Percentiles rank a stretch among this genome's conserved stretches.
phyloP scores from a whole-genome alignment of 2,888 invertebrate genomes.

The Callimorpha dominula region DNA sequence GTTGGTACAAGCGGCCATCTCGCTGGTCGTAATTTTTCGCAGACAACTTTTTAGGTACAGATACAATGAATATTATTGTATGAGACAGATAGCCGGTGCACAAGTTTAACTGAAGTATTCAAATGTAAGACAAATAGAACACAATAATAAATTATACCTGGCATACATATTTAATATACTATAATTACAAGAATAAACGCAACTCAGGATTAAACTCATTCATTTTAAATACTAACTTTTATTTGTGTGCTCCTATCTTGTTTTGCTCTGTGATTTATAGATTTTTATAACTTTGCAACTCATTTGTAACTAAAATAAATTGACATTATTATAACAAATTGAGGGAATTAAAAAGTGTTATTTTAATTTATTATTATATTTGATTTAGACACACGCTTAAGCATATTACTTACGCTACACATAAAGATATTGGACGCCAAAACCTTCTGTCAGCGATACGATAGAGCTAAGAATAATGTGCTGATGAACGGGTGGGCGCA shows the following conservation, averaged over 20 bases:
- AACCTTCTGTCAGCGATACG: conserved; percentile 77
- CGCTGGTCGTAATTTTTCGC: too few relatives aligned
- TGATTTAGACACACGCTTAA: conserved; percentile 20
- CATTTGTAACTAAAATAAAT: too few relatives aligned
- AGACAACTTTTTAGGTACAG: too few relatives aligned
- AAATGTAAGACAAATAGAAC: neutral
- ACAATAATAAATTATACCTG: too few relatives aligned
- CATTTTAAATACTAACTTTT: too few relatives aligned
- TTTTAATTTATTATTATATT: neutral
- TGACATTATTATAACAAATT: neutral
- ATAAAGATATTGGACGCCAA: conserved; percentile 74
- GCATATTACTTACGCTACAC: conserved; percentile 38
- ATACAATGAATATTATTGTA: too few relatives aligned
- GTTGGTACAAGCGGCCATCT: neutral
- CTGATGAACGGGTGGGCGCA: conserved; percentile 59
- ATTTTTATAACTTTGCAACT: too few relatives aligned
- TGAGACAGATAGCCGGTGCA: neutral
- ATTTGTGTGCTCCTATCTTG: too few relatives aligned
- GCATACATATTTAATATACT: too few relatives aligned
- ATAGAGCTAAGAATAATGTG: conserved; percentile 74
- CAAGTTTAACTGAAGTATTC: neutral
- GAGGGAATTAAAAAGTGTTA: neutral
- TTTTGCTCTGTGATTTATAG: too few relatives aligned
- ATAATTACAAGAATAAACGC: too few relatives aligned
- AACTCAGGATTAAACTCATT: too few relatives aligned